Percentiles rank a stretch among this genome's conserved stretches.
phyloP scores from a whole-genome alignment of 2,113 vertebrate species.

The Saimiri boliviensis region DNA sequence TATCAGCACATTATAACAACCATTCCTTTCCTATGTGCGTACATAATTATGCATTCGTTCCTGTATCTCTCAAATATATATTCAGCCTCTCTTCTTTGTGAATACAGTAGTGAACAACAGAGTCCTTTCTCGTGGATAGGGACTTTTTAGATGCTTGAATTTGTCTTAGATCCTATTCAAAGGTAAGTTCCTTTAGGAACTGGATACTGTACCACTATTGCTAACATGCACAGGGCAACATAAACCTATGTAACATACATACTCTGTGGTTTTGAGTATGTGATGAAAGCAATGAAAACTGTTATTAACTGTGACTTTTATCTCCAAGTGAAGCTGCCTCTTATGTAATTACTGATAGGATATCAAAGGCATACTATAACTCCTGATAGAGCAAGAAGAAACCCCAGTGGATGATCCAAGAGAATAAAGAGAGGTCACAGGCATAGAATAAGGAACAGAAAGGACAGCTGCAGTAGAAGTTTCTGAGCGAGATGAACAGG shows the following conservation, averaged over 20 bases:
- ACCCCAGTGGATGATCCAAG: background rate
- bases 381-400: background rate
- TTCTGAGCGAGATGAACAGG: background rate
- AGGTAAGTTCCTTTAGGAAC: background rate
- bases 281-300: background rate
- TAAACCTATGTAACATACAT: background rate
- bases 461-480: background rate
- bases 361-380: background rate
- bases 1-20: background rate
- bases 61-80: background rate
- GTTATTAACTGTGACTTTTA: background rate
- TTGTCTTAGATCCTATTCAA: background rate
- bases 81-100: background rate
- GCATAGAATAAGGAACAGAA: background rate
- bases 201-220: background rate
- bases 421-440: background rate
- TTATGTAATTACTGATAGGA: background rate
- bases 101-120: background rate
- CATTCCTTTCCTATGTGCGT: background rate
- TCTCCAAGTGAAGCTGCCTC: background rate
- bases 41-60: background rate
- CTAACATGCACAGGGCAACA: background rate
- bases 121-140: background rate
- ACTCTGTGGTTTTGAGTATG: background rate
- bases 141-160: background rate